Conservation (phyloP, 2,888 invertebrate species). For the Oxyteleia sp. region DNA sequence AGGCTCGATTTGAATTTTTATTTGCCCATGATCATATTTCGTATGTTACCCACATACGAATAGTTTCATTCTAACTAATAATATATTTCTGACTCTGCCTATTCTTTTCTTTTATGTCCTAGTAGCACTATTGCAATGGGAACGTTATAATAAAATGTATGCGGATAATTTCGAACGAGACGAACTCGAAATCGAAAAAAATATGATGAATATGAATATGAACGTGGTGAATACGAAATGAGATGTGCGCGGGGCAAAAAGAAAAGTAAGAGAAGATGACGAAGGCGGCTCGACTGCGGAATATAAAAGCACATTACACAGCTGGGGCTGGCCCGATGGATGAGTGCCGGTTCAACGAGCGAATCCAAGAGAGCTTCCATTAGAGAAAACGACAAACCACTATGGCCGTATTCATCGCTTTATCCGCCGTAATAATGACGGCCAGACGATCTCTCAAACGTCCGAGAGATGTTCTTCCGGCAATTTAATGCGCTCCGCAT, state of each 20-base stretch:
- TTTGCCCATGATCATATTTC: too few species aligned
- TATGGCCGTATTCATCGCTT: slow-evolving; percentile 73
- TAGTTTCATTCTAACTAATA: too few species aligned
- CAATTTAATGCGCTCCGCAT: slow-evolving; percentile 29
- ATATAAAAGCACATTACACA: slow-evolving; percentile 75
- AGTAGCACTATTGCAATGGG: slow-evolving; percentile 3
- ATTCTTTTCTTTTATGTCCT: too few species aligned
- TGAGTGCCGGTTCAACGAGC: slow-evolving; percentile 76
- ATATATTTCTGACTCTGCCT: too few species aligned
- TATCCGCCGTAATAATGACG: slow-evolving; percentile 66
- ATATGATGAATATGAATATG: slow-evolving; percentile 63
- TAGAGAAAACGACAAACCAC: slow-evolving; percentile 77
- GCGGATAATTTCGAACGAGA: slow-evolving; percentile 13
- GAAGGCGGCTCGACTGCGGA: slow-evolving; percentile 69
- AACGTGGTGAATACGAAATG: slow-evolving; percentile 60
- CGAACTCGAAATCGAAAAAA: slow-evolving; percentile 37
- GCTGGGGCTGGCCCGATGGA: slow-evolving; percentile 77
- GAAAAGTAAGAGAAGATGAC: slow-evolving; percentile 64
- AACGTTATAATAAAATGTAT: not conserved
- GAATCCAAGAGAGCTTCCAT: slow-evolving; percentile 79
- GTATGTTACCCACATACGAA: too few species aligned
- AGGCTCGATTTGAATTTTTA: too few species aligned
- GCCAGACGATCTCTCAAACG: slow-evolving; percentile 31
- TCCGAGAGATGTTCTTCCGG: slow-evolving; percentile 27
- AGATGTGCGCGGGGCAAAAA: slow-evolving; percentile 36